Percentiles rank a stretch among this genome's conserved stretches.
These are phyloP conservation scores for Drosophila subobscura DNA, from an alignment of 1,140 invertebrate genomes.

Conservation along the genomic window DNA sequence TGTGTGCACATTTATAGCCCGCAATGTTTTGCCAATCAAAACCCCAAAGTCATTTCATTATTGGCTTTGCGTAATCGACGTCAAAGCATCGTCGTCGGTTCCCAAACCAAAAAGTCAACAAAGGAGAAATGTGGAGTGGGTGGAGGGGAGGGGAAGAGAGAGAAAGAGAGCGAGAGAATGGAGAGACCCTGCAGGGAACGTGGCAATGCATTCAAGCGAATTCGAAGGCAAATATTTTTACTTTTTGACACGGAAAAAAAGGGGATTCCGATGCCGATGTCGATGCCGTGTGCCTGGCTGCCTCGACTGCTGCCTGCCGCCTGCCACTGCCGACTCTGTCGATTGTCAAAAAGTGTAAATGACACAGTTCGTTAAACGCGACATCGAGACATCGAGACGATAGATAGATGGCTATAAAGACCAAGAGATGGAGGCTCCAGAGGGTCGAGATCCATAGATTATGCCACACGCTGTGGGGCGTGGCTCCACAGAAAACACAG, in stretches of 20 bases:
- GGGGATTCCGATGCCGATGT: conserved; percentile 9
- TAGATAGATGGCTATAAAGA: conserved; percentile 31
- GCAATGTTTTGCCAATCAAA: conserved; percentile 82
- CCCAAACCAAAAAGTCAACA: conserved; percentile 70
- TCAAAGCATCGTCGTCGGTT: conserved; percentile 59
- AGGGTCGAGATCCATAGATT: conserved; percentile 63
- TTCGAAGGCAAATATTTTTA: conserved; percentile 80
- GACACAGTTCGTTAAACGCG: conserved; percentile 82
- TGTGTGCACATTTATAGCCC: conserved; percentile 69
- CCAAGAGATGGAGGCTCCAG: conserved; percentile 9
- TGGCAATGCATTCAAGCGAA: conserved; percentile 77
- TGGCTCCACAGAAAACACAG: conserved; percentile 46
- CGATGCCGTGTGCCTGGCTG: background rate
- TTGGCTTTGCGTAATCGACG: conserved; percentile 82
- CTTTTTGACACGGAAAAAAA: conserved; percentile 76
- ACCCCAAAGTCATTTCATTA: conserved; percentile 83
- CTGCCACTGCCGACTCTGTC: conserved; percentile 14
- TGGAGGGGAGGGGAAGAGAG: conserved; percentile 15
- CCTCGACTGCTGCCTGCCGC: background rate
- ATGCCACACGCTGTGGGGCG: conserved; percentile 72
- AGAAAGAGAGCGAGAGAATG: background rate
- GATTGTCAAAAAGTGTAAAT: conserved; percentile 76
- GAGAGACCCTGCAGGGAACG: conserved; percentile 64
- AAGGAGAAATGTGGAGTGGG: conserved; percentile 43
- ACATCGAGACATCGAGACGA: conserved; percentile 65